Evolutionary conservation across 2,113 vertebrate species (phyloP).

Genomic region (Loxodonta africana): DNA sequence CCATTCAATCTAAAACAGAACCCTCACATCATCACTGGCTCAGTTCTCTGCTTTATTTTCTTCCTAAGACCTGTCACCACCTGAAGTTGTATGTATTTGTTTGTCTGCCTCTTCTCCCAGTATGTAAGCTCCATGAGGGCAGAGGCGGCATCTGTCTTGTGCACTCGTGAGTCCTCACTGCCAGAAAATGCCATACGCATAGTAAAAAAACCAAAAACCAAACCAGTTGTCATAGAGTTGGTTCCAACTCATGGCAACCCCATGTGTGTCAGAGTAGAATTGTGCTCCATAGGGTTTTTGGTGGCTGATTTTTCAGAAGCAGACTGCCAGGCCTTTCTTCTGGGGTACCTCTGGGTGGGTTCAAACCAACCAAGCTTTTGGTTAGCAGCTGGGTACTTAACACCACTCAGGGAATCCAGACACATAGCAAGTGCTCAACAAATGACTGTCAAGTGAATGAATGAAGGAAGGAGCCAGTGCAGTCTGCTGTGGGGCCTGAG

Average conservation of each 20-base stretch:
- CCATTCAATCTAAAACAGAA: neutral
- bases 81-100: neutral
- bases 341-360: neutral
- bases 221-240: neutral
- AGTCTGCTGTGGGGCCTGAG: neutral
- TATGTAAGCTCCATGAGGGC: neutral
- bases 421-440: neutral
- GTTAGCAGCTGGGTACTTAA: neutral
- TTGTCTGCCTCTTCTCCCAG: neutral
- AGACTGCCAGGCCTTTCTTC: neutral
- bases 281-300: neutral
- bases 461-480: neutral
- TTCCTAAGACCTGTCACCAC: neutral
- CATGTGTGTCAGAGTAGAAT: neutral
- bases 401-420: neutral
- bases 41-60: neutral
- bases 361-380: too few relatives aligned
- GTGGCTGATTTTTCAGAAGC: neutral
- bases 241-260: too few relatives aligned
- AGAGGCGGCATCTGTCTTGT: neutral
- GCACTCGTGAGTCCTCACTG: neutral
- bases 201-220: neutral
- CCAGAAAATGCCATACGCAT: neutral
- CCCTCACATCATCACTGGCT: neutral
- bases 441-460: neutral